Base-by-base conservation (phyloP, 2,888 invertebrate species). In the Oscheius sp. region DNA sequence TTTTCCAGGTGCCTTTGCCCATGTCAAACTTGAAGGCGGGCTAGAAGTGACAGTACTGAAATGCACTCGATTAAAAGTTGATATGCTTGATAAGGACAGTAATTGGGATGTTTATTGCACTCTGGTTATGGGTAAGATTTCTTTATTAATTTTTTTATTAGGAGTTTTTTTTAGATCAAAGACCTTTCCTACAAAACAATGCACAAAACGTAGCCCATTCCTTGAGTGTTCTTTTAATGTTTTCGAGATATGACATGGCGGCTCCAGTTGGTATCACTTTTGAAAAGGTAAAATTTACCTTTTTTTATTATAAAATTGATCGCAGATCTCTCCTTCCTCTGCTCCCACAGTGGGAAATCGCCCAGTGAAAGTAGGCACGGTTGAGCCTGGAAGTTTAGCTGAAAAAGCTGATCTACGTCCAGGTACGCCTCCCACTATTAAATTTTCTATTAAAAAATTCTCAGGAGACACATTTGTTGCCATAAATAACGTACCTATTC, bases 1-100 rank as follows among this genome's bases (percentile, higher is more conserved):
- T 35, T 29, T 77, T 83, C 74, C 72, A 86, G 86, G 78, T 23
- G 78, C 84, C 13, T 84, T 83, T 68, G 74, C 83, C 13, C 86
- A 87, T 66, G 76, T 87, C n/a, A 80, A 85, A 52, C 56, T 87
- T 53, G 78, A 78, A 53, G 85, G 85, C 13, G 86, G 86, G 2
- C 72, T 87, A 52, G 86, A 87, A 68, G 85, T 87, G 13, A 87
- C 86, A 0, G 86, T 87, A 1, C 77, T 87, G 1, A 82, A 85
- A 69, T 84, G 85, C 66, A 79, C 86, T 21, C 74, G 87, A 7
- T 75, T 87, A 46, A 85, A 84, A 73, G 83, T 76, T 21, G 55
- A 78, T 2, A 71, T 85, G 13, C 70, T 79, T 43, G 74, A 73
- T 21, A 78, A 71, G 53, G 69, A 61, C 63, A 61, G 56, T 29